Evolutionary conservation across 2,888 invertebrate species (phyloP).

Genomic region (Erynnis tages): DNA sequence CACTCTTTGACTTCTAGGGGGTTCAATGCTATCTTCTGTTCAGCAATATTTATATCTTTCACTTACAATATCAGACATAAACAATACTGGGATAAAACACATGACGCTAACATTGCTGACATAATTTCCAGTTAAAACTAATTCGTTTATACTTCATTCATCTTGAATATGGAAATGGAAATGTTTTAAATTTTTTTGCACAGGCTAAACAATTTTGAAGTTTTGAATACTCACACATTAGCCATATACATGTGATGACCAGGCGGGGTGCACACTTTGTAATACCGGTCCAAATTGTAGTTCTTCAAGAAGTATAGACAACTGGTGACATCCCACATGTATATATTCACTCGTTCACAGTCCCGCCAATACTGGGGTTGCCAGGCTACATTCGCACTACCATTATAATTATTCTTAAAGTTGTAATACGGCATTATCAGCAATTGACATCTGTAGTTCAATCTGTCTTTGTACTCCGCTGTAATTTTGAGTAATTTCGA

Average conservation of each 20-base stretch:
- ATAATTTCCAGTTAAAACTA: too few relatives aligned
- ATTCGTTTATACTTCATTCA: too few relatives aligned
- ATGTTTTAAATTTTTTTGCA: too few relatives aligned
- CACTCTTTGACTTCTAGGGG: too few relatives aligned
- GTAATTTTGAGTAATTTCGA: constrained; percentile 83
- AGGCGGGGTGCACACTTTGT: constrained; percentile 83
- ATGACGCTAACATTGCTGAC: too few relatives aligned
- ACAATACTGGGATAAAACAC: too few relatives aligned
- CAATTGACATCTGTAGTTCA: constrained; percentile 82
- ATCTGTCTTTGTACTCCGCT: constrained; percentile 83
- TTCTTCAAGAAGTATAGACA: constrained; percentile 83
- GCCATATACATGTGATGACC: constrained; percentile 84
- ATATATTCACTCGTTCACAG: constrained; percentile 71
- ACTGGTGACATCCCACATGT: constrained; percentile 84
- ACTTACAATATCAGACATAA: too few relatives aligned
- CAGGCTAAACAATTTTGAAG: too few relatives aligned
- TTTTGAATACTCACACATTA: constrained; percentile 75
- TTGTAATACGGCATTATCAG: constrained; percentile 76
- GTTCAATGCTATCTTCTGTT: too few relatives aligned
- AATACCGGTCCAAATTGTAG: constrained; percentile 81
- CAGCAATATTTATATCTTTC: too few relatives aligned
- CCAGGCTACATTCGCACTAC: constrained; percentile 36
- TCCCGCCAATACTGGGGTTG: constrained; percentile 44
- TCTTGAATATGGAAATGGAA: too few relatives aligned
- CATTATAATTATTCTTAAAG: constrained; percentile 33